phyloP scores from a whole-genome alignment of 2,113 vertebrate species.

The Sapajus apella region DNA sequence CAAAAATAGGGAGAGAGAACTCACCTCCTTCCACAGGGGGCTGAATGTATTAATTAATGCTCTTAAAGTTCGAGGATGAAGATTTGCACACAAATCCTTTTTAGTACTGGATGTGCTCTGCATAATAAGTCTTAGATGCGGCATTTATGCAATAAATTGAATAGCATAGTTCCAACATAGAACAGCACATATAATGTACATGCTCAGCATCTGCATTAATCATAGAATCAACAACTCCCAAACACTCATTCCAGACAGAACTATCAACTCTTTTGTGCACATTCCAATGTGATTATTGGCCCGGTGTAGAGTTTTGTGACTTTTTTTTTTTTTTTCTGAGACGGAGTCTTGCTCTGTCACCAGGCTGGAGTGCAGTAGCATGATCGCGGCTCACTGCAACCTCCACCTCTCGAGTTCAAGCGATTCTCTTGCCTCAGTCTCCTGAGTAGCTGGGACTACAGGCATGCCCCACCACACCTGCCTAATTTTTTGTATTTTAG shows the following conservation, averaged over 20 bases:
- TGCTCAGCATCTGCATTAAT: background rate
- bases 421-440: too few species aligned
- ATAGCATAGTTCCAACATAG: background rate
- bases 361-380: too few species aligned
- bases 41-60: background rate
- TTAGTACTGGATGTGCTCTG: background rate
- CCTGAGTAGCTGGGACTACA: too few species aligned
- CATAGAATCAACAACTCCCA: background rate
- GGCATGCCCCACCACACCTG: too few species aligned
- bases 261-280: background rate
- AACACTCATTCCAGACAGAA: background rate
- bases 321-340: too few species aligned
- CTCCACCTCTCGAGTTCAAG: too few species aligned
- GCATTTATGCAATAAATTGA: background rate
- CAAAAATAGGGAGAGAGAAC: background rate
- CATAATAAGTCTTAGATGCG: conserved; percentile 27
- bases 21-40: background rate
- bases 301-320: background rate
- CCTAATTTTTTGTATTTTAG: too few species aligned
- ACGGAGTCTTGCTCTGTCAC: too few species aligned
- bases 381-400: too few species aligned
- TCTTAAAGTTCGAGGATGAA: background rate
- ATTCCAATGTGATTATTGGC: background rate
- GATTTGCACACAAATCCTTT: conserved; percentile 27
- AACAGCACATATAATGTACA: background rate